Base-by-base conservation (phyloP, 1,140 invertebrate genomes). In the Drosophila bifasciata region DNA sequence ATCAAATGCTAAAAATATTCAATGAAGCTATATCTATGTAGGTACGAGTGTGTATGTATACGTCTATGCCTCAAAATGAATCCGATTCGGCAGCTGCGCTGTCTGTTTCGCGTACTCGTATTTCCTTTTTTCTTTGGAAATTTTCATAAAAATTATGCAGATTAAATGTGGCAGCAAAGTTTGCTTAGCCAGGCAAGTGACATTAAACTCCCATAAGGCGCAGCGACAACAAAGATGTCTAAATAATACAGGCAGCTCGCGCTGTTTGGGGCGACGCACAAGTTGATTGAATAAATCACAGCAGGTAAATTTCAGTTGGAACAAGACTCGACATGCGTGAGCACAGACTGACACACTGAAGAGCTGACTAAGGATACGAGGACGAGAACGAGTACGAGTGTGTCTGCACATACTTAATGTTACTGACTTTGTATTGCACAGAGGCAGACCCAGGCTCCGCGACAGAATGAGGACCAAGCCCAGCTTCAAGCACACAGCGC, bases 241-340 rank as follows among this genome's bases (percentile, higher is more conserved):
- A 86, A 81, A 86, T 86, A 86, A 88, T 86, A 88, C 81, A 86
- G 76, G 68, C 52, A 81, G 57, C 73, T 68, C 67, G 69, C 69
- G 71, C 48, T 72, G 55, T 59, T 64, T 58, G 74, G 66, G 43
- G 63, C 56, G 68, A 61, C 61, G 81, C 81, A 66, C 69, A 86
- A 81, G 77, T 88, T 88, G 81, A 88, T 86, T 86, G 83, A 86
- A 86, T 86, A 86, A 86, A 86, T 86, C 81, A 88, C 83, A 86
- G 64, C 74, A 78, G 81, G 81, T 88, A 70, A 76, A 71, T 48
- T 71, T 50, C 51, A 55, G 44, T 56, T 25, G 48, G 49, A 63
- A 75, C 40, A 51, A 15, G 45, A 64, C 68, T 51, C 51, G 53
- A 75, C 71, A 75, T 66, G 71, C 70, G 71, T 75, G 60, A 66